These are phyloP conservation scores for Nothocercus julius DNA, from an alignment of 2,113 vertebrate species.

Conservation along the genomic window DNA sequence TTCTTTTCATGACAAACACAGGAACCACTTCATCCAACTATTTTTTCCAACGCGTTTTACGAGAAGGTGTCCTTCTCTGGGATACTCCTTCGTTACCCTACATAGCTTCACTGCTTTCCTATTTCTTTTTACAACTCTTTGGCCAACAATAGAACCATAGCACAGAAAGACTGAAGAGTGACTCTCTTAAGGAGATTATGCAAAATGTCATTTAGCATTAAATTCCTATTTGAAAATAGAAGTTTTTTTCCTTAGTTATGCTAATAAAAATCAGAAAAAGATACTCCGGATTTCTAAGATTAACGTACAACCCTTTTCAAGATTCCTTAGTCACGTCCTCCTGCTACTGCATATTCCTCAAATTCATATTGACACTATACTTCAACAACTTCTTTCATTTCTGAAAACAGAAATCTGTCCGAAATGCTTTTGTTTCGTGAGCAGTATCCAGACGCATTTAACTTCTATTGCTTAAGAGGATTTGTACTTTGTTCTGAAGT, in stretches of 20 bases:
- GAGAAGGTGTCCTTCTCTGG: background rate
- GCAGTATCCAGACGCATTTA: conserved; percentile 29
- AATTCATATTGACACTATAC: background rate
- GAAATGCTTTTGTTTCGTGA: conserved; percentile 12
- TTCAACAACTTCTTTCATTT: background rate
- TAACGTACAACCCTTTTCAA: background rate
- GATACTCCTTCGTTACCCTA: background rate
- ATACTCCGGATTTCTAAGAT: background rate
- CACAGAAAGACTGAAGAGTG: background rate
- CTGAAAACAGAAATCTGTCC: background rate
- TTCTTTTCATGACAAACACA: background rate
- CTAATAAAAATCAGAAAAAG: background rate
- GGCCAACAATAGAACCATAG: background rate
- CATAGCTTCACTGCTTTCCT: accelerated
- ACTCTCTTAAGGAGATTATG: background rate
- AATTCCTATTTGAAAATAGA: background rate
- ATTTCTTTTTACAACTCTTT: accelerated
- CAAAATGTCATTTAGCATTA: conserved; percentile 11
- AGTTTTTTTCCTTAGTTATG: background rate
- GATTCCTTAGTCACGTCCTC: conserved; percentile 6
- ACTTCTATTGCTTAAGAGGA: conserved; percentile 35
- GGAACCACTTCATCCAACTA: background rate
- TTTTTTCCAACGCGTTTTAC: background rate
- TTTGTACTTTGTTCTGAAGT: conserved; percentile 4
- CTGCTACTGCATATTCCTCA: background rate